Evolutionary conservation across 1,140 invertebrate species (phyloP).

Genomic region (Diabrotica virgifera): DNA sequence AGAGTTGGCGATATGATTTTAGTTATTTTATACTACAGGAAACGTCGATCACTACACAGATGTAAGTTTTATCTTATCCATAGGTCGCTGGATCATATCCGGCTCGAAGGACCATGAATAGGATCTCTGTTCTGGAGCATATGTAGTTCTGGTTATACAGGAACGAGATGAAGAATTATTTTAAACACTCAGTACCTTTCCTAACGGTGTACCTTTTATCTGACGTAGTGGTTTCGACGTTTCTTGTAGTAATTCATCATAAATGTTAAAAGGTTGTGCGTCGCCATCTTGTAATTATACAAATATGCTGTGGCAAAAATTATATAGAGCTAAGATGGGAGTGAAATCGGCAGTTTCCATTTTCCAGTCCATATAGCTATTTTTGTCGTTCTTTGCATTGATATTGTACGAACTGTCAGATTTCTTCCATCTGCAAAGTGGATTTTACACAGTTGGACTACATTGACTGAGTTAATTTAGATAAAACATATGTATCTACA

Average conservation of each 20-base stretch:
- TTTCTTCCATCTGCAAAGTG: conserved; percentile 7
- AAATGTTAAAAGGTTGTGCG: conserved; percentile 42
- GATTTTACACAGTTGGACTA: not conserved
- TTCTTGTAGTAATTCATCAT: not conserved
- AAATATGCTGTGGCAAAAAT: conserved; percentile 26
- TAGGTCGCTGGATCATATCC: no score
- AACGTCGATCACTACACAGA: no score
- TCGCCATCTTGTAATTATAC: conserved; percentile 38
- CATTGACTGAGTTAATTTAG: not conserved
- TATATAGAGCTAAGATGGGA: conserved; percentile 21
- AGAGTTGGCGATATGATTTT: conserved; percentile 39
- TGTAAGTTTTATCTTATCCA: no score
- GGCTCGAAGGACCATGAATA: no score
- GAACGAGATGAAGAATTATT: no score
- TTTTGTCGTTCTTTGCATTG: conserved; percentile 22
- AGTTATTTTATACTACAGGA: conserved; percentile 20
- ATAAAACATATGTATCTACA: not conserved
- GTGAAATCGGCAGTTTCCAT: conserved; percentile 23
- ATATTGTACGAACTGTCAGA: not conserved
- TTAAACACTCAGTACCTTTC: no score
- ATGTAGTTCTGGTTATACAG: no score
- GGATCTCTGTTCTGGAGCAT: no score
- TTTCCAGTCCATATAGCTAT: conserved; percentile 25
- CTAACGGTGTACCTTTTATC: no score
- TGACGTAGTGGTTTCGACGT: not conserved